Evolutionary conservation across 1,140 invertebrate species (phyloP).

Genomic region (Musca vetustissima): DNA sequence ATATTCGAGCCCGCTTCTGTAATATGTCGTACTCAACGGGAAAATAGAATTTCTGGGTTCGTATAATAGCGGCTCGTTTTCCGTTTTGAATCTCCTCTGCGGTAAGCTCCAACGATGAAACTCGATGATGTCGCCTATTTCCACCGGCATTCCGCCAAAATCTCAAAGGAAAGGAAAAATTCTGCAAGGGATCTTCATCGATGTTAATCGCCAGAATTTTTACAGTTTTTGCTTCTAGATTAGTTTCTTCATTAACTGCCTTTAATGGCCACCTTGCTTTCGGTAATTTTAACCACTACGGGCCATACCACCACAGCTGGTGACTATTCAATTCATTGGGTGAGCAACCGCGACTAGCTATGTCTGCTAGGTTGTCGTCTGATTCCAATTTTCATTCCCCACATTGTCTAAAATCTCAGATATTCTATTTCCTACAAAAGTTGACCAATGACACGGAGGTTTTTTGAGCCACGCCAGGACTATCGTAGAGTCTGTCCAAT

Average conservation of each 20-base stretch:
- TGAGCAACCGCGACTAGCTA: not conserved
- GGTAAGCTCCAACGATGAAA: not conserved
- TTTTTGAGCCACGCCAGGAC: not conserved
- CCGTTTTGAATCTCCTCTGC: not conserved
- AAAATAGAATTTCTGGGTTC: not conserved
- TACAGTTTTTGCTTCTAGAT: no score
- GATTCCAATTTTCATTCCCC: not conserved
- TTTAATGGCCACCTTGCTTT: not conserved
- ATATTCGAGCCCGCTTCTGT: no score
- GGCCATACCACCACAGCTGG: not conserved
- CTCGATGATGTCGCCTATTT: not conserved
- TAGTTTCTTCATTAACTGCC: not conserved
- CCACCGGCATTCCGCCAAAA: not conserved
- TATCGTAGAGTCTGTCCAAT: not conserved
- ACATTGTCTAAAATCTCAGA: not conserved
- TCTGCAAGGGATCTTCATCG: not conserved
- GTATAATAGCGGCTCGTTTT: not conserved
- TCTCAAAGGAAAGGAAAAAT: not conserved
- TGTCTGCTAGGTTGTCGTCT: constrained; percentile 32
- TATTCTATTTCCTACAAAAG: not conserved
- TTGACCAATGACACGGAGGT: not conserved
- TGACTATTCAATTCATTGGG: not conserved
- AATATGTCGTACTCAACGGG: no score
- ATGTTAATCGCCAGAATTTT: no score
- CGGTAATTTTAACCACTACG: not conserved